A percentile compares a stretch with the other conserved stretches of the same genome.
Evolutionary conservation across 2,888 invertebrate genomes (phyloP).

Genomic region (Nephrocerus scutellatus): DNA sequence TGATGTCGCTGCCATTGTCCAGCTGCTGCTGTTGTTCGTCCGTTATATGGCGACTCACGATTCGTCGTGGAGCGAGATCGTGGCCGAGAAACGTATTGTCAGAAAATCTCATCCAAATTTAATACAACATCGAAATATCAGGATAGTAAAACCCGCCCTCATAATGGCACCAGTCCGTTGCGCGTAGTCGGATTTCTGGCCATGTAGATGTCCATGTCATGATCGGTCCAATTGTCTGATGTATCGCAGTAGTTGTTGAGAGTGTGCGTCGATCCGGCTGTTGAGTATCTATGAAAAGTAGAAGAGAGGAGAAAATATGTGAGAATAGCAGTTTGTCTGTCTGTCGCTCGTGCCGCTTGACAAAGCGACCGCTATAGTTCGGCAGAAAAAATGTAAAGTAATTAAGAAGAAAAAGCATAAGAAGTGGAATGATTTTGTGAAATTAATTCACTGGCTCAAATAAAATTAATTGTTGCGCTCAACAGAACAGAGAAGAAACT

Average conservation of each 20-base stretch:
- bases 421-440: conserved; percentile 28
- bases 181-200: conserved; percentile 82
- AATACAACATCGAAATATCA: conserved; percentile 49
- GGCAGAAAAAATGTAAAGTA: conserved; percentile 16
- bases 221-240: conserved; percentile 89
- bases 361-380: too few relatives aligned
- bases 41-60: too few relatives aligned
- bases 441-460: conserved; percentile 12
- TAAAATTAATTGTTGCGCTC: conserved; percentile 3
- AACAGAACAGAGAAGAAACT: too few relatives aligned
- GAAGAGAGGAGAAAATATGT: background rate
- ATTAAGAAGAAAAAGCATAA: conserved; percentile 23
- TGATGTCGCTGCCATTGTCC: conserved; percentile 10
- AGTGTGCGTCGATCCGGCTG: conserved; percentile 74
- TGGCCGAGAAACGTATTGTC: conserved; percentile 43
- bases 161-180: conserved; percentile 77
- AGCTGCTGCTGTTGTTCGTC: conserved; percentile 15
- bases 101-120: conserved; percentile 48
- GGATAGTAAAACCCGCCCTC: conserved; percentile 48
- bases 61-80: conserved; percentile 21
- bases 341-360: too few relatives aligned
- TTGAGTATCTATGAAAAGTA: conserved; percentile 50
- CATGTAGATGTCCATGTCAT: conserved; percentile 94
- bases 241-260: conserved; percentile 82
- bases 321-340: background rate